Base-by-base conservation (phyloP, 2,888 invertebrate genomes). In the Nowickia ferox region DNA sequence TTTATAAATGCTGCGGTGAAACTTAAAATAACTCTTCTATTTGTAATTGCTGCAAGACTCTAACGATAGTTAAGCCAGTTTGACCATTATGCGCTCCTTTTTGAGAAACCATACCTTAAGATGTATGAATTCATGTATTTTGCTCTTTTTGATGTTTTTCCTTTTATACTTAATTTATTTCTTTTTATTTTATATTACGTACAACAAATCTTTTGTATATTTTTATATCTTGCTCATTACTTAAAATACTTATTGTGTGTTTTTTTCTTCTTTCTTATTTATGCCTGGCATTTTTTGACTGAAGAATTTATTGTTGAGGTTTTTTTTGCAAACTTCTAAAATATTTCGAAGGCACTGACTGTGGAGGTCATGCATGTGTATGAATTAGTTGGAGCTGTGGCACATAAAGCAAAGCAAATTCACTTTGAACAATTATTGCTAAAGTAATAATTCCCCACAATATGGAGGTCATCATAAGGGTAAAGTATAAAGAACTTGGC, bases 281-380 rank as follows among this genome's bases (percentile, higher is more conserved):
- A 55, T 77, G 48, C 4, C 40, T 51, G 59, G 19, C 40, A 42
- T 65, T 68, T 48, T 53, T 48, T 68, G 19, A 68, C 38, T 68
- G 11, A 48, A 68, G 38, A 68, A 59, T 77, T 77, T 68, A 68
- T 19, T 77, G 48, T 10, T 65, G 40, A n/a, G 30, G 6, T 30
- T 10, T 79, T 71, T 46, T 46, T 38, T 55, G 48, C 71, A 61
- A 71, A 63, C 44, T 63, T 69, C 68, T 69, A 13, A 59, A 51
- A 42, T 51, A 9, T 10, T 61, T 15, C 15, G 15, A 63, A 65
- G 65, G 11, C 72, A 77, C 19, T 72, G 77, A 66, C 77, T 66
- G 71, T 77, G 57, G 55, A 71, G 82, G 71, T 77, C 71, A 61
- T 48, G 0, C 1, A 30, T 6, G n/a, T n/a, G n/a, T n/a, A n/a